Evolutionary conservation across 2,797 vertebrate genomes (phyloP).

Genomic region (Pterois miles): DNA sequence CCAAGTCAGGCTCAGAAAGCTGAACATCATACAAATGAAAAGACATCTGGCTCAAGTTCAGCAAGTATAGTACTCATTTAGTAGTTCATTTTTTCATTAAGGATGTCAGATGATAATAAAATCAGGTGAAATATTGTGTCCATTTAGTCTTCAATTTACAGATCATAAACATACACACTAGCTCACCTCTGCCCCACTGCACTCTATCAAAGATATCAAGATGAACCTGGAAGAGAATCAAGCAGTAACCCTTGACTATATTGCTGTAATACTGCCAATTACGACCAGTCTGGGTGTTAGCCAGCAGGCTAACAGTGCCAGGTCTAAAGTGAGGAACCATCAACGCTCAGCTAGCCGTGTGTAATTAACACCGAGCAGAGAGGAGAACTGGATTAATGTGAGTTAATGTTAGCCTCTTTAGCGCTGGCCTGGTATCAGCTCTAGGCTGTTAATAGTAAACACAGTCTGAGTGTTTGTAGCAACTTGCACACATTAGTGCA

Average conservation of each 20-base stretch:
- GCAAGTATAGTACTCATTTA: not conserved
- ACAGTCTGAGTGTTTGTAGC: not conserved
- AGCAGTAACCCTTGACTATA: constrained; percentile 16
- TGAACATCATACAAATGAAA: constrained; percentile 22
- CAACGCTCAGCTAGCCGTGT: constrained; percentile 18
- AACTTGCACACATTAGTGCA: not conserved
- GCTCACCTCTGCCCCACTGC: constrained; percentile 26
- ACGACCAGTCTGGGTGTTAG: constrained; percentile 19
- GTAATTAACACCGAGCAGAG: constrained; percentile 48
- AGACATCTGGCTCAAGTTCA: constrained; percentile 7
- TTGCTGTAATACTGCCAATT: constrained; percentile 43
- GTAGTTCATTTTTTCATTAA: not conserved
- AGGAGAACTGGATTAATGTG: constrained; percentile 12
- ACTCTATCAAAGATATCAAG: not conserved
- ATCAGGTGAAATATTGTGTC: not conserved
- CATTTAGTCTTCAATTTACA: not conserved
- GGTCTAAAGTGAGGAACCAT: constrained; percentile 19
- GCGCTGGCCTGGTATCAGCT: constrained; percentile 15
- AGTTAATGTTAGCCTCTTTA: constrained; percentile 49
- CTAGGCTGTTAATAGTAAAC: constrained; percentile 1
- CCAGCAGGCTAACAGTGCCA: constrained; percentile 28
- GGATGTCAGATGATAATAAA: not conserved
- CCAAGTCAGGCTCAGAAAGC: not conserved
- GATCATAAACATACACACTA: not conserved
- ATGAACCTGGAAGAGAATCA: constrained; percentile 31